Conservation (phyloP, 2,888 invertebrate genomes). For the Chloroclystis v-ata region DNA sequence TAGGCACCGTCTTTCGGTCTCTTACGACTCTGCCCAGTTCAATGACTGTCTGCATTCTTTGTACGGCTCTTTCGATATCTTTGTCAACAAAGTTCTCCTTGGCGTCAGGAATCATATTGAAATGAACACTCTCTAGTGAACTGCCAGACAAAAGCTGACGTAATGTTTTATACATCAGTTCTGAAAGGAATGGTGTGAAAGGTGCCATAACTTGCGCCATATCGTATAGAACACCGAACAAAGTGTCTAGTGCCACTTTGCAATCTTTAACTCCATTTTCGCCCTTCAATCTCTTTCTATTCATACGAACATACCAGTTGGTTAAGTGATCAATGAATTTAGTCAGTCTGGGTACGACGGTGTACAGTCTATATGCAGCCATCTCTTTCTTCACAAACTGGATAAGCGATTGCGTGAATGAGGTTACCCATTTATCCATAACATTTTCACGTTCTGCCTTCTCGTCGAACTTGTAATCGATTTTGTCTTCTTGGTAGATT, state of each 20-base stretch:
- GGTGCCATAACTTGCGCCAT: conserved; percentile 97
- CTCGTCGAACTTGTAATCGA: conserved; percentile 77
- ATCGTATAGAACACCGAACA: conserved; percentile 91
- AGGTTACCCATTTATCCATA: conserved; percentile 98
- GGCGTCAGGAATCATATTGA: conserved; percentile 90
- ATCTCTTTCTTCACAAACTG: conserved; percentile 94
- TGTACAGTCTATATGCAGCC: conserved; percentile 95
- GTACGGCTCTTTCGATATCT: conserved; percentile 92
- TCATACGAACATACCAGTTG: conserved; percentile 99
- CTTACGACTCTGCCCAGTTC: conserved; percentile 95
- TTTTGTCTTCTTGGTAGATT: conserved; percentile 83
- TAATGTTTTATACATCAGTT: conserved; percentile 95
- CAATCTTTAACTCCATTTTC: conserved; percentile 90
- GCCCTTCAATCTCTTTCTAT: conserved; percentile 95
- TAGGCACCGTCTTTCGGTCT: conserved; percentile 94
- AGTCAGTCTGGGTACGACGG: conserved; percentile 94
- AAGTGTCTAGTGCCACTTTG: conserved; percentile 88
- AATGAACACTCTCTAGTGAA: conserved; percentile 90
- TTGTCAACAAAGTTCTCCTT: conserved; percentile 85
- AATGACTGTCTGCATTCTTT: conserved; percentile 95
- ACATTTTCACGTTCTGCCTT: conserved; percentile 81
- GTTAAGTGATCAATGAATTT: conserved; percentile 98
- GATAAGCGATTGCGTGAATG: conserved; percentile 95
- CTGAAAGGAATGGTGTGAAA: conserved; percentile 97
- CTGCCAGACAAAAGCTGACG: conserved; percentile 79